These are phyloP conservation scores for Microtus oregoni DNA, from an alignment of 2,113 vertebrate species.

Conservation along the genomic window DNA sequence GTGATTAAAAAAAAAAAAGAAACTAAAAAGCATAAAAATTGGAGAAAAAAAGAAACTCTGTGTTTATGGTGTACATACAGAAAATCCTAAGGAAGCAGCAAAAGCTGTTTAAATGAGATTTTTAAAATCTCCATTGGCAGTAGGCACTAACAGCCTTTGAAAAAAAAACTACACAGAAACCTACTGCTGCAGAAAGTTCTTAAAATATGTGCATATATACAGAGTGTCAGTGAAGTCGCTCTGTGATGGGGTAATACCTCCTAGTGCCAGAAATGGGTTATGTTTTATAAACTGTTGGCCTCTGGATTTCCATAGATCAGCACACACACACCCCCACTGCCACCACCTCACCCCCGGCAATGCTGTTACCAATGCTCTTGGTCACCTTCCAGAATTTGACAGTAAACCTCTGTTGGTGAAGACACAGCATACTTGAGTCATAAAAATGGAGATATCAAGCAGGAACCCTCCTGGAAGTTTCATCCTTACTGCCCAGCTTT, in stretches of 20 bases:
- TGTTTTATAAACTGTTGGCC: neutral
- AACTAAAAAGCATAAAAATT: constrained; percentile 4
- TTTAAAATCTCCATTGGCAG: neutral
- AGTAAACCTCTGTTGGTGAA: neutral
- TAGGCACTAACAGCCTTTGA: neutral
- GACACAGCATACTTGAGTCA: neutral
- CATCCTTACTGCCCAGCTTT: neutral
- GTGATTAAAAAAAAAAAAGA: neutral
- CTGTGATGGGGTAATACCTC: neutral
- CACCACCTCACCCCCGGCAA: too few relatives aligned
- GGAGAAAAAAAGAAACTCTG: neutral
- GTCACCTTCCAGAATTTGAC: neutral
- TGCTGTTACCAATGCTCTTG: neutral
- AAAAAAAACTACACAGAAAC: neutral
- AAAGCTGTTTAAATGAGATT: constrained; percentile 26
- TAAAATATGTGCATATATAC: neutral
- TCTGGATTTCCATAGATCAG: neutral
- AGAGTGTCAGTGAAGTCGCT: neutral
- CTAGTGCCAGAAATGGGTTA: neutral
- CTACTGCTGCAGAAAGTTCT: neutral
- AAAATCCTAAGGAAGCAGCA: neutral
- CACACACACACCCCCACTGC: accelerated
- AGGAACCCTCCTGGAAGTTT: neutral
- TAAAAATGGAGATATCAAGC: neutral
- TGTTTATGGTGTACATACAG: neutral